Base-by-base conservation (phyloP, 2,113 vertebrate species). In the Phainopepla nitens region DNA sequence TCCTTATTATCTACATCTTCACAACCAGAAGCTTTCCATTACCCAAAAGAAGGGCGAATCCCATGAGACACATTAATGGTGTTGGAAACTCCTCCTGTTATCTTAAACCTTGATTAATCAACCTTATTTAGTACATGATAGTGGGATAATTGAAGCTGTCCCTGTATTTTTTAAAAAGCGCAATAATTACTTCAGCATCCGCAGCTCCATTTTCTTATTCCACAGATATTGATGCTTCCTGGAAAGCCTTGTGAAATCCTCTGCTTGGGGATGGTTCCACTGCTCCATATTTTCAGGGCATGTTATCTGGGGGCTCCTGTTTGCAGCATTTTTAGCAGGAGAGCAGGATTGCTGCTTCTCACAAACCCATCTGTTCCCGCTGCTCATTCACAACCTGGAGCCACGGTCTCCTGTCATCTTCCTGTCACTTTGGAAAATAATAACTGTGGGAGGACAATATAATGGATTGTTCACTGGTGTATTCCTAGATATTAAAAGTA, bases 371-470 rank as follows among this genome's bases (percentile, higher is more conserved):
- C 94, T 96, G 93, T 62, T 96, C 96, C 94, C 0, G 36, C 90
- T 93, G 96, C 94, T 97, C 94, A 90, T 90, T 90, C 96, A 96
- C 94, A 90, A 96, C 95, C 96, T 84, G 95, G 28, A 96, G 91
- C 87, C 89, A 45, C 72, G 24, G 90, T 10, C 80, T 92, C 76
- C 94, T 93, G 92, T 95, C 92, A 92, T 45, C 86, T 87, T 72
- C 57, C 80, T 56, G 72, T 95, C 96, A 90, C 45, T 44, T 13
- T 0, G 2, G 76, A 49, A 89, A 92, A 77, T 68, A 94, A 86
- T 92, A 41, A 78, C 81, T 42, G 82, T 93, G 86, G 82, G 88
- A 93, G 94, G 94, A 89, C 85, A 90, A 42, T 19, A n/a, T 73
- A 81, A 96, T 70, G 80, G 92, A 60, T 95, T 68, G 86, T 9